These are phyloP conservation scores for Lepidurus apus DNA, from an alignment of 1,140 invertebrate genomes.

Conservation along the genomic window DNA sequence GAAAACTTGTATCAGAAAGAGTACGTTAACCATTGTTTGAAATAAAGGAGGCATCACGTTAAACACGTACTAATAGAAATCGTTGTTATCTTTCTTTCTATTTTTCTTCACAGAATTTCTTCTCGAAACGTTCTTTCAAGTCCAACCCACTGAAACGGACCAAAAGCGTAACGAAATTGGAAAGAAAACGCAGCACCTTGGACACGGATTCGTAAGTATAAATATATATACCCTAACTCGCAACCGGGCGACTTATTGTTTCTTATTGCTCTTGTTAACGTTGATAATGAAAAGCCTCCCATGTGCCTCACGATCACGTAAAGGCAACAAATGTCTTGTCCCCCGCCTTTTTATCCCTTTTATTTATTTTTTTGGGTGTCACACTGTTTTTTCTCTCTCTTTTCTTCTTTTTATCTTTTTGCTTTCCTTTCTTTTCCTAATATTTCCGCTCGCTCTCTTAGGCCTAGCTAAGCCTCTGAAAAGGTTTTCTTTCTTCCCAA, in stretches of 20 bases:
- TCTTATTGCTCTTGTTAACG: constrained; percentile 16
- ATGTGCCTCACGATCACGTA: not conserved
- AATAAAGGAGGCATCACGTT: too few relatives aligned
- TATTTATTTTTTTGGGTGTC: not conserved
- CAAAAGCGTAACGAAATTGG: constrained; percentile 84
- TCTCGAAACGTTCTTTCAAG: constrained; percentile 80
- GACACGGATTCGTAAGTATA: constrained; percentile 49
- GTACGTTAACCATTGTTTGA: not conserved
- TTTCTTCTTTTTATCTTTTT: not conserved
- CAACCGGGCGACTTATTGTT: not conserved
- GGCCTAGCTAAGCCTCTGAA: too few relatives aligned
- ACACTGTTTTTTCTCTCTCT: not conserved
- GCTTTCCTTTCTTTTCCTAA: too few relatives aligned
- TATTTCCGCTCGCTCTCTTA: too few relatives aligned
- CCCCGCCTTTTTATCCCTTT: not conserved
- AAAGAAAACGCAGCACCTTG: constrained; percentile 60
- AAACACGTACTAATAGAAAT: not conserved
- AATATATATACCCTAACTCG: not conserved
- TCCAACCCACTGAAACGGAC: constrained; percentile 83
- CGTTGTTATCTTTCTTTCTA: not conserved
- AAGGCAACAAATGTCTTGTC: constrained; percentile 21
- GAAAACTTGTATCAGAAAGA: not conserved
- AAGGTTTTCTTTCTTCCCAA: too few relatives aligned
- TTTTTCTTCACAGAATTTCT: constrained; percentile 64
- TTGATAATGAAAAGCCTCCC: constrained; percentile 16